A percentile compares a stretch with the other conserved stretches of the same genome.
These are phyloP conservation scores for Pteria penguin DNA, from an alignment of 2,888 invertebrate genomes.

Conservation along the genomic window DNA sequence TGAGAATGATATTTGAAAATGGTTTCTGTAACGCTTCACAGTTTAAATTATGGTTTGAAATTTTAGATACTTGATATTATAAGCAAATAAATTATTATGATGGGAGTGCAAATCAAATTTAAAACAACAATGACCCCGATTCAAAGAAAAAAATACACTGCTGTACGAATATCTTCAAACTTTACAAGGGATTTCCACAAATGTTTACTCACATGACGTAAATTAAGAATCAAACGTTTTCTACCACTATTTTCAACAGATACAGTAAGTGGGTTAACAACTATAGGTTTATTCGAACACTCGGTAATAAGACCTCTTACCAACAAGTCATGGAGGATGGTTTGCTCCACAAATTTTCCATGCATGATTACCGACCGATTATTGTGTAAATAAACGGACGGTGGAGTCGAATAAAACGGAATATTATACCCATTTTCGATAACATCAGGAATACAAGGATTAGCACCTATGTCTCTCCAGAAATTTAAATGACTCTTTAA, in stretches of 20 bases:
- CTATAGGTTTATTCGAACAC: neutral
- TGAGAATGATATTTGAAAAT: slow-evolving; percentile 27
- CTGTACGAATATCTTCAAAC: slow-evolving; percentile 30
- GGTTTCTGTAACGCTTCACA: too few species aligned
- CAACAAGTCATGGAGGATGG: neutral
- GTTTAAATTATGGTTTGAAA: too few species aligned
- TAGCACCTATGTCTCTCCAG: neutral
- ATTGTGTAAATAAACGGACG: neutral
- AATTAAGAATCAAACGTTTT: too few species aligned
- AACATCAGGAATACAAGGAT: neutral
- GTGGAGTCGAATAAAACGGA: neutral
- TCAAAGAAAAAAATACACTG: neutral
- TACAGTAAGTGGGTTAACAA: neutral
- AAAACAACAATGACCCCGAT: too few species aligned
- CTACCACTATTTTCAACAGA: too few species aligned
- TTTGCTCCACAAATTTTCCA: neutral
- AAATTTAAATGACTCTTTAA: neutral
- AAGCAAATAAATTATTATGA: too few species aligned
- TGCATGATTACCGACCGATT: neutral
- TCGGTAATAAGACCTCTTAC: neutral
- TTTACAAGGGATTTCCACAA: slow-evolving; percentile 23
- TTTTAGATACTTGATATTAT: too few species aligned
- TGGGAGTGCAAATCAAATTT: slow-evolving; percentile 7
- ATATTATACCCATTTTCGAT: neutral
- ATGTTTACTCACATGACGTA: slow-evolving; percentile 31